Conservation (phyloP, 1,140 invertebrate genomes). For the Rhagoletis pomonella region DNA sequence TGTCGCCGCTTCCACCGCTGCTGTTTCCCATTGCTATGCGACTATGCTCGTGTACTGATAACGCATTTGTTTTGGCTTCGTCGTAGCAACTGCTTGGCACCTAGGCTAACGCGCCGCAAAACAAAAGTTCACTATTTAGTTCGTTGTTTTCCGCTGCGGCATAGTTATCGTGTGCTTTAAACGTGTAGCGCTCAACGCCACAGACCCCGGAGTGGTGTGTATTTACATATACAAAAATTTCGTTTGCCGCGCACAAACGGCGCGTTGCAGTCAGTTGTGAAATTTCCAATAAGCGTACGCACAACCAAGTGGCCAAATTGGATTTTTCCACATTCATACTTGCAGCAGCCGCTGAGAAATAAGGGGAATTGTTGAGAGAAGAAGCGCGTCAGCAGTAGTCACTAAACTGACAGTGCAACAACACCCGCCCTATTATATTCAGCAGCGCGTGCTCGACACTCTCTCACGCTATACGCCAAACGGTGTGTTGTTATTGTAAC, state of each 20-base stretch:
- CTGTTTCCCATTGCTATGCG: background rate
- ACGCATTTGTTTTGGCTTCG: background rate
- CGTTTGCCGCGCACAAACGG: slow-evolving; percentile 31
- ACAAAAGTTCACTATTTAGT: slow-evolving; percentile 12
- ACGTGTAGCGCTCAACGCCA: slow-evolving; percentile 2
- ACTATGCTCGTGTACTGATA: slow-evolving; percentile 12
- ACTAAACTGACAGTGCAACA: background rate
- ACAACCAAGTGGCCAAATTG: background rate
- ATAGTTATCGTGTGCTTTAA: slow-evolving; percentile 1
- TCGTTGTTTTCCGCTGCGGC: slow-evolving; percentile 17
- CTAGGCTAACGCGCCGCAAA: background rate
- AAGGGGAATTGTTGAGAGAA: background rate
- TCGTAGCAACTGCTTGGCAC: background rate
- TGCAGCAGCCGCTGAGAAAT: background rate
- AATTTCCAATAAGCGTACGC: background rate
- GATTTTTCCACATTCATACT: background rate
- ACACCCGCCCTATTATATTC: slow-evolving; percentile 18
- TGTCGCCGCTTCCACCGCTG: background rate
- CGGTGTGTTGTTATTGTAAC: slow-evolving; percentile 30
- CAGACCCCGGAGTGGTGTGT: background rate
- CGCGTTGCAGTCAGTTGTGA: background rate
- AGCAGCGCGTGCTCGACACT: slow-evolving; percentile 19
- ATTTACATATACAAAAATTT: background rate
- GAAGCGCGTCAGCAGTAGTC: slow-evolving; percentile 4
- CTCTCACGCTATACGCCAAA: background rate